These are phyloP conservation scores for Dromas ardeola DNA, from an alignment of 2,113 vertebrate genomes.

Conservation along the genomic window DNA sequence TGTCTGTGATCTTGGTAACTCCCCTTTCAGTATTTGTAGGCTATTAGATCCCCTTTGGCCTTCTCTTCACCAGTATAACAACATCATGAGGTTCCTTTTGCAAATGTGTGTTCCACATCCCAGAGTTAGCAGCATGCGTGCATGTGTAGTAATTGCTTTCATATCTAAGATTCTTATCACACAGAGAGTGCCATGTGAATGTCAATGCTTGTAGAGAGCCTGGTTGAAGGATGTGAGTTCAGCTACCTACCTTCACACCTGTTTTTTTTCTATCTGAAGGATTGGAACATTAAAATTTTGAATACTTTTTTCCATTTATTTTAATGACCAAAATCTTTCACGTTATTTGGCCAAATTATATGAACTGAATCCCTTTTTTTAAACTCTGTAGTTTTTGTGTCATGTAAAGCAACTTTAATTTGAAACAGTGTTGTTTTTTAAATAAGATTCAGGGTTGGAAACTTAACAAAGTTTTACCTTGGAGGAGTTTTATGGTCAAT, in stretches of 20 bases:
- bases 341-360: not conserved
- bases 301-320: not conserved
- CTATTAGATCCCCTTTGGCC: not conserved
- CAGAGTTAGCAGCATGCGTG: not conserved
- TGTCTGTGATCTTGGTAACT: not conserved
- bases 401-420: not conserved
- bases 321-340: not conserved
- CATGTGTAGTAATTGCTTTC: not conserved
- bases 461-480: not conserved
- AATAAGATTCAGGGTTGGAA: not conserved
- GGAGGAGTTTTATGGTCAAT: not conserved
- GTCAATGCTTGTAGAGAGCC: not conserved
- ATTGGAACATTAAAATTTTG: not conserved
- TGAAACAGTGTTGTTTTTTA: constrained; percentile 12
- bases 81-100: not conserved
- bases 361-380: not conserved
- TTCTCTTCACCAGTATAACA: not conserved
- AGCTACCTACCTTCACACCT: not conserved
- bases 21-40: not conserved
- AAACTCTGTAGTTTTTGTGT: not conserved
- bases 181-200: not conserved
- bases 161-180: not conserved
- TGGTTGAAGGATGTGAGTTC: not conserved
- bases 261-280: not conserved
- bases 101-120: not conserved